Evolutionary conservation across 2,888 invertebrate species (phyloP), one percentile per base, ranked within the genome.

Genomic region (Ligdia adustata): DNA sequence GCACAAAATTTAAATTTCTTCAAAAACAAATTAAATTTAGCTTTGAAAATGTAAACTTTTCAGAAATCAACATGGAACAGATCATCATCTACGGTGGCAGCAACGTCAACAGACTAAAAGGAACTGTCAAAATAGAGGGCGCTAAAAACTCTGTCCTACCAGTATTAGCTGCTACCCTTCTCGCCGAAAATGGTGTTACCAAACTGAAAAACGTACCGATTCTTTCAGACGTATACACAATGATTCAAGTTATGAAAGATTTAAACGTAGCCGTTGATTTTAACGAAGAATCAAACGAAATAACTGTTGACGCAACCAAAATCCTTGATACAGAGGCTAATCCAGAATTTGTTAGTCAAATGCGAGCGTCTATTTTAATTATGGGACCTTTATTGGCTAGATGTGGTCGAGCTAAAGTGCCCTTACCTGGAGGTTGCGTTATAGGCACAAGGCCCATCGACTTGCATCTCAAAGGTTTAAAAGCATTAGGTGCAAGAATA

Each of bases 371-470:
- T 0, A 41, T 53, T 4, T 16, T 51, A 5, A 26, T 53, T 0
- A 38, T 53, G 42, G 56, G 56, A 4, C 41, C 53, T n/a, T 4
- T 56, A 14, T 11, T 56, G 12, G 40, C 45, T 2, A 26, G 56
- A 0, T 37, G 22, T 14, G 51, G 56, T 1, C 9, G 22, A 1
- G 53, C 48, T 3, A 51, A 43, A 33, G 33, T 48, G 0, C 35
- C 28, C 6, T 16, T 37, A 9, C 56, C 56, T 2, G 56, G 56
- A 0, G 56, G 56, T 1, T 56, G 56, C 7, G 27, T 35, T 0
- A 56, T 56, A 1, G 56, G 56, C 1, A 5, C 26, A 16, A 13
- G 56, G 9, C 56, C 53, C 1, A 48, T 56, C n/a, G 47, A 56
- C 7, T 22, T 56, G 31, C 56, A 56, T 13, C 13, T 56, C 0